These are phyloP conservation scores for Tiphia femorata DNA, from an alignment of 2,888 invertebrate species.

Conservation along the genomic window DNA sequence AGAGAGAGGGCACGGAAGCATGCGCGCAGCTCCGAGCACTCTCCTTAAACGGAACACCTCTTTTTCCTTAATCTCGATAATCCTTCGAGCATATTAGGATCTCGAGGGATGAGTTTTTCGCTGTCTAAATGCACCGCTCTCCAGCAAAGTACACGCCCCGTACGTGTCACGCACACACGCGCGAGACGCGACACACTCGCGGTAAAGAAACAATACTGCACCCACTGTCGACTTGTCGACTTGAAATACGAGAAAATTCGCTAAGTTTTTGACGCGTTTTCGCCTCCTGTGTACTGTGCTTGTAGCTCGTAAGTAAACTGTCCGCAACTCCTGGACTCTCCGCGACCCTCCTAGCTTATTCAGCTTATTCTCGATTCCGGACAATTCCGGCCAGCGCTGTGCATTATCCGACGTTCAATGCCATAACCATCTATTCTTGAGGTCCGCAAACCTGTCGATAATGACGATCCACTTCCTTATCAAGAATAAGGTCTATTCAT, in stretches of 20 bases:
- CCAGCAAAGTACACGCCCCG: constrained; percentile 64
- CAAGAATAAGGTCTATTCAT: too few relatives aligned
- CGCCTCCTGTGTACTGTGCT: constrained; percentile 30
- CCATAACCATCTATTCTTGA: too few relatives aligned
- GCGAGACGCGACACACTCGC: constrained; percentile 29
- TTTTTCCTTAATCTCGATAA: constrained; percentile 41
- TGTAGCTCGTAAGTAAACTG: constrained; percentile 22
- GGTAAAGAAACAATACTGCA: constrained; percentile 43
- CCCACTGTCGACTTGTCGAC: constrained; percentile 31
- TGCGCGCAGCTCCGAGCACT: constrained; percentile 48
- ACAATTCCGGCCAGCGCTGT: too few relatives aligned
- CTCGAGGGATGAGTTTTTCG: constrained; percentile 26
- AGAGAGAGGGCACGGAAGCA: constrained; percentile 56
- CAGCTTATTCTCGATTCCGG: too few relatives aligned
- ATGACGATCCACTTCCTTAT: too few relatives aligned
- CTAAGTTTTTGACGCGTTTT: constrained; percentile 50
- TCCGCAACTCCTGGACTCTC: constrained; percentile 6
- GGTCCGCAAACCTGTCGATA: too few relatives aligned
- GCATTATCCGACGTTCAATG: too few relatives aligned
- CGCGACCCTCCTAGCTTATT: too few relatives aligned
- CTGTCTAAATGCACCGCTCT: constrained; percentile 42
- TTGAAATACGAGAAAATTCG: constrained; percentile 49
- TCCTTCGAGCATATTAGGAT: constrained; percentile 44
- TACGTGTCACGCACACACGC: constrained; percentile 51
- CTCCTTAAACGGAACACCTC: constrained; percentile 40